Base-by-base conservation (phyloP, 2,113 vertebrate genomes). In the Pseudopodoces humilis region DNA sequence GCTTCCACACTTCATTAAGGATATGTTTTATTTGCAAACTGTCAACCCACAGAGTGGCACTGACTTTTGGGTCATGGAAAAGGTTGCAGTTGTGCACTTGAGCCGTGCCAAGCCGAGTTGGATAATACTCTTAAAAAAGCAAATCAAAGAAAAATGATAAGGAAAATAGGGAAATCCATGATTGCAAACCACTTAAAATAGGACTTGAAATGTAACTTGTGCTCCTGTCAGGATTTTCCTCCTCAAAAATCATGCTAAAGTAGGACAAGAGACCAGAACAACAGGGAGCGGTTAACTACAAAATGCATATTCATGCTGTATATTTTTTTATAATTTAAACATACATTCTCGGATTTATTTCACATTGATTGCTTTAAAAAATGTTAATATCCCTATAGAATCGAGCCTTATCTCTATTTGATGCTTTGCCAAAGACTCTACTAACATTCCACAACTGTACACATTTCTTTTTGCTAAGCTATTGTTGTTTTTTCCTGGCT, bases 1-100 rank as follows among this genome's bases (percentile, higher is more conserved):
- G 62, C 71, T 95, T 82, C 77, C 49, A 85, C 77, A 82, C 33
- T 86, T 97, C 87, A 92, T 68, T 94, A 94, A 90, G 92, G 81
- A 95, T 77, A 81, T 60, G 94, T 93, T 95, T 88, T 91, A 85
- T 96, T 95, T 96, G 93, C 93, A 96, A 93, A 92, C 81, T 88
- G 82, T 53, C 92, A 94, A 8, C 49, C 82, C 89, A 92, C 86
- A 88, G 83, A 96, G 84, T 92, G 90, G 96, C 77, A 95, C 74
- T 92, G 90, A 92, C 78, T 96, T 95, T 88, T 83, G 94, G 84
- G 88, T 96, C 91, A 94, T 60, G 49, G 76, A 93, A 96, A 95
- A 85, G 62, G 83, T 74, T 96, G 62, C 17, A 53, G 37, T 80
- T 92, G 60, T 95, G 76, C 79, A 86, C 67, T 79, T 92, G 69